Conservation (phyloP, 1,140 invertebrate species). For the Chelonus insularis region DNA sequence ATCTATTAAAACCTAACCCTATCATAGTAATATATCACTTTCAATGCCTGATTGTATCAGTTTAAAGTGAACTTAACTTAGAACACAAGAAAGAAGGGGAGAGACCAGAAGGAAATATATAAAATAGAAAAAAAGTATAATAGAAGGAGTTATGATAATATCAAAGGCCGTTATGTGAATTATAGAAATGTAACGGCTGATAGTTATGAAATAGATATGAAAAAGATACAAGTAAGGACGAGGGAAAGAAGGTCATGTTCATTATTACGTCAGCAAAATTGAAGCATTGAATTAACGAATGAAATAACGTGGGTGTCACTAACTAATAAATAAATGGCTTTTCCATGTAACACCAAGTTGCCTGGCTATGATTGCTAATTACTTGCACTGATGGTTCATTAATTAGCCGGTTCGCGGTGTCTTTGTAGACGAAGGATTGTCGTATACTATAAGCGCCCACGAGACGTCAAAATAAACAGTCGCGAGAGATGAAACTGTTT, state of each 20-base stretch:
- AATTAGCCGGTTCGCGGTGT: slow-evolving; percentile 31
- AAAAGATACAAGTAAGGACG: too few species aligned
- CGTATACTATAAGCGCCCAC: neutral
- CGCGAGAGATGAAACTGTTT: neutral
- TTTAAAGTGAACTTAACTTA: too few species aligned
- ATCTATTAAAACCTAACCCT: too few species aligned
- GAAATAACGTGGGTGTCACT: slow-evolving; percentile 8
- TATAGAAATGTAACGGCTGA: neutral
- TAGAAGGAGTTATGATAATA: too few species aligned
- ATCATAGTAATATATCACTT: too few species aligned
- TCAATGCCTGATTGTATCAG: too few species aligned
- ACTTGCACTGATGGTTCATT: slow-evolving; percentile 30
- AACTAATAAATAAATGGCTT: slow-evolving; percentile 35
- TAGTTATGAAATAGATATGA: neutral
- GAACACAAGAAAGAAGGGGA: too few species aligned
- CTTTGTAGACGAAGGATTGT: slow-evolving; percentile 15
- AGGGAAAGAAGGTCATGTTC: slow-evolving; percentile 8
- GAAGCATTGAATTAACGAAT: neutral
- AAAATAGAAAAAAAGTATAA: too few species aligned
- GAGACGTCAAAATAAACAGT: neutral
- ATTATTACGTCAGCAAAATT: slow-evolving; percentile 27
- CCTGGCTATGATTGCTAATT: slow-evolving; percentile 28
- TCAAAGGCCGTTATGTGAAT: slow-evolving; percentile 8
- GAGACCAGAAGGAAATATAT: too few species aligned
- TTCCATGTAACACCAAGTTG: slow-evolving; percentile 27